Conservation (phyloP, 2,888 invertebrate genomes). For the Lathronympha strigana region DNA sequence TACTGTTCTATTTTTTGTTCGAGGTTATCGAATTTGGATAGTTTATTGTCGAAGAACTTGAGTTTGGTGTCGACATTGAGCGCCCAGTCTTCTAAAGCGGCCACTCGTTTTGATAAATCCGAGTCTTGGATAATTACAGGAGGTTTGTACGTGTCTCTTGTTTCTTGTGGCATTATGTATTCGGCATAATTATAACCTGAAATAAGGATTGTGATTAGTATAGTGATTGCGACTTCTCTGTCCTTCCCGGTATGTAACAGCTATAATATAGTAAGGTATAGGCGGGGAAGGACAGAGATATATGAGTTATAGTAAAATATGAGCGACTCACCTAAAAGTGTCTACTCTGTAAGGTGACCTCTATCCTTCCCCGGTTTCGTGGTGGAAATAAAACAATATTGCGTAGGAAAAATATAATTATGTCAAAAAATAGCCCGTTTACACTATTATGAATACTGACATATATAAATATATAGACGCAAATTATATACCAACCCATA, state of each 20-base stretch:
- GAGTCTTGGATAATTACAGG: slow-evolving; percentile 65
- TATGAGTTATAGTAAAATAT: slow-evolving; percentile 58
- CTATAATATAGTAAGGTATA: slow-evolving; percentile 46
- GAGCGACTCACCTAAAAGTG: slow-evolving; percentile 80
- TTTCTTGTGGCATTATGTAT: slow-evolving; percentile 52
- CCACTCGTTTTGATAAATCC: slow-evolving; percentile 66
- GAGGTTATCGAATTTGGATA: slow-evolving; percentile 76
- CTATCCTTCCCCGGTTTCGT: slow-evolving; percentile 77
- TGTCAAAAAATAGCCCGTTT: slow-evolving; percentile 58
- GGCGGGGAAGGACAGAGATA: slow-evolving; percentile 87
- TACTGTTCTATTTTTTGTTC: slow-evolving; percentile 79
- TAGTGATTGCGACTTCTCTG: slow-evolving; percentile 58
- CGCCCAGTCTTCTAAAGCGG: slow-evolving; percentile 77
- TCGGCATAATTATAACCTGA: slow-evolving; percentile 71
- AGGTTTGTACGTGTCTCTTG: slow-evolving; percentile 63
- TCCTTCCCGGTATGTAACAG: slow-evolving; percentile 72
- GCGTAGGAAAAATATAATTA: slow-evolving; percentile 65
- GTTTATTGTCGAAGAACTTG: slow-evolving; percentile 81
- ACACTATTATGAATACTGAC: slow-evolving; percentile 38
- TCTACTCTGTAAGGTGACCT: slow-evolving; percentile 79
- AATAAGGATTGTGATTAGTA: slow-evolving; percentile 50
- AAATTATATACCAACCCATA: slow-evolving; percentile 38
- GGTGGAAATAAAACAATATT: slow-evolving; percentile 53
- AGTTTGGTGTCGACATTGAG: slow-evolving; percentile 81
- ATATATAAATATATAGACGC: slow-evolving; percentile 24